Conservation (phyloP, 2,888 invertebrate species). For the Drosophila tripunctata region DNA sequence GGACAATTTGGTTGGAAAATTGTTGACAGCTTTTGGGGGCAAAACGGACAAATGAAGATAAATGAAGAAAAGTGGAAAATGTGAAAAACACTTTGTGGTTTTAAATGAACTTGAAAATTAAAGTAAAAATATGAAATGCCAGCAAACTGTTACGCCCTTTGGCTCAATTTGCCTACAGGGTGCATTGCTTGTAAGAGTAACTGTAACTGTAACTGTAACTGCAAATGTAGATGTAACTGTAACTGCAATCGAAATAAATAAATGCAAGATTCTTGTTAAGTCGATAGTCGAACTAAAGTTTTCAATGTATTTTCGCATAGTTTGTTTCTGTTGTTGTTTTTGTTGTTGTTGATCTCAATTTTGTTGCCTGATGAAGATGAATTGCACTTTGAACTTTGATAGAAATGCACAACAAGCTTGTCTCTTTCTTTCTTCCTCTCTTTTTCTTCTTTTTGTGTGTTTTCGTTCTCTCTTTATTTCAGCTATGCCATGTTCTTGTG, state of each 20-base stretch:
- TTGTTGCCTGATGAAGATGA: constrained; percentile 65
- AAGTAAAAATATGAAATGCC: constrained; percentile 8
- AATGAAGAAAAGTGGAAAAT: constrained; percentile 42
- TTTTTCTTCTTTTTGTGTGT: constrained; percentile 1
- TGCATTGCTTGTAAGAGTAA: constrained; percentile 38
- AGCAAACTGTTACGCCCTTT: not conserved
- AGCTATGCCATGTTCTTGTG: constrained; percentile 27
- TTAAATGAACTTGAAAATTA: too few relatives aligned
- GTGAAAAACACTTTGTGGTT: too few relatives aligned
- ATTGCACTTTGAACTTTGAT: constrained; percentile 76
- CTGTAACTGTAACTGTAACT: too few relatives aligned
- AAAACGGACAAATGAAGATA: constrained; percentile 74
- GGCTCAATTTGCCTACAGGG: not conserved
- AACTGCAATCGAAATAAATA: constrained; percentile 42
- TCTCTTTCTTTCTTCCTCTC: constrained; percentile 3
- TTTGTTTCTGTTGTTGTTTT: constrained; percentile 49
- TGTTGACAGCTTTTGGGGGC: constrained; percentile 73
- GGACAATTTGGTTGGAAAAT: constrained; percentile 74
- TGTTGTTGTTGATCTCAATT: constrained; percentile 43
- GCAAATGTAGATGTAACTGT: too few relatives aligned
- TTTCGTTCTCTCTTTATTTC: constrained; percentile 12
- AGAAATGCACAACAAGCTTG: constrained; percentile 58
- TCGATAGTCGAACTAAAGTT: constrained; percentile 49
- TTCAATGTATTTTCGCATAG: constrained; percentile 32
- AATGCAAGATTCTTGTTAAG: constrained; percentile 60